Evolutionary conservation across 2,797 vertebrate genomes (phyloP), one percentile per base, ranked within the genome.

Genomic region (Cuniculus paca): DNA sequence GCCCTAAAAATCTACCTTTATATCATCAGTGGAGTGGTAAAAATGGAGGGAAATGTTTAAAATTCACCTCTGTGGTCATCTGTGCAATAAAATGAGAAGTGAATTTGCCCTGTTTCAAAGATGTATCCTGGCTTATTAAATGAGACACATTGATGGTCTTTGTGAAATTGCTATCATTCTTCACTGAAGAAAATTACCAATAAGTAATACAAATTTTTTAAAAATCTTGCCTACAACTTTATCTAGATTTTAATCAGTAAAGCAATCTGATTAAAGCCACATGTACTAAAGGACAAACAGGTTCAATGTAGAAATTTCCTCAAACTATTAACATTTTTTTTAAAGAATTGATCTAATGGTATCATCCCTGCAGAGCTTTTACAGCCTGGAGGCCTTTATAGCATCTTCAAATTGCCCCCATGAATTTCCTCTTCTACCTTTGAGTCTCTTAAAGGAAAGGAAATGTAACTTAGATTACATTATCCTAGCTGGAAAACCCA

Each of bases 161-260:
- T 0, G 56, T 1, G 60, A 97, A 97, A 97, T 48, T 87, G 60
- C 77, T 54, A 39, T 61, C 89, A 91, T 96, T 90, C 74, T 93
- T 98, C 83, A 94, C 20, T 58, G 87, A 82, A 11, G 12, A 79
- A 93, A 96, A 95, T 82, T 84, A 84, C 70, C 95, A 56, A 74
- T 48, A 92, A 89, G 91, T 52, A 82, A 90, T 48, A 93, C 87
- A n/a, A 65, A 56, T 77, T 72, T n/a, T 81, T 54, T 70, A 54
- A 54, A 78, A 83, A 45, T 84, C 72, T 84, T 70, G 14, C 87
- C 91, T 63, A 28, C 94, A 97, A 45, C 52, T 56, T 89, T 74
- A 96, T 94, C 84, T 95, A 97, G 96, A 91, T 91, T 74, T 96
- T 94, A 94, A 95, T 94, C 91, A 91, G 78, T 70, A 97, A 83